phyloP scores from a whole-genome alignment of 1,140 invertebrate species.

The Drosophila insularis region DNA sequence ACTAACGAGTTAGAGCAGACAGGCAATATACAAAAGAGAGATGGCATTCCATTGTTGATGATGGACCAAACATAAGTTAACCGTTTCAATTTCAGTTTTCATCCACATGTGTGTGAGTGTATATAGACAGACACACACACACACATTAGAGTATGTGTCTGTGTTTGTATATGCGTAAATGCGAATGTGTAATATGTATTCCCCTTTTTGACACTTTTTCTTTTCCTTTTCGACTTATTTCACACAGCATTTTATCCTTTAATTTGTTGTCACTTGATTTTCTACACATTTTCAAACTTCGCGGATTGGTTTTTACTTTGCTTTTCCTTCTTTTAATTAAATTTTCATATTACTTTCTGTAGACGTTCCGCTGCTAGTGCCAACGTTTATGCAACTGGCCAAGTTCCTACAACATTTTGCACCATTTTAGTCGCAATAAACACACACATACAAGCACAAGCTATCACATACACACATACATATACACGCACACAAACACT shows the following conservation, averaged over 20 bases:
- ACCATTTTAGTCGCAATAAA: slow-evolving; percentile 28
- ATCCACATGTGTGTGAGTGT: background rate
- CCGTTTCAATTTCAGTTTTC: slow-evolving; percentile 7
- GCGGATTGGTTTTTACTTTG: background rate
- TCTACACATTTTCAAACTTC: background rate
- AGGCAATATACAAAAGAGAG: background rate
- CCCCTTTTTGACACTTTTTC: background rate
- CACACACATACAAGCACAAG: slow-evolving; percentile 14
- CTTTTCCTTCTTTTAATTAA: slow-evolving; percentile 14
- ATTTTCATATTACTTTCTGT: slow-evolving; percentile 33
- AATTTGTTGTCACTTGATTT: background rate
- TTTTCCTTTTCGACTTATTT: background rate
- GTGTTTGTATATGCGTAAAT: background rate
- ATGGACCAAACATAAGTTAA: slow-evolving; percentile 11
- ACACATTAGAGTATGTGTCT: background rate
- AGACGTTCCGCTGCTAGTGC: slow-evolving; percentile 43
- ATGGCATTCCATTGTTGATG: slow-evolving; percentile 6
- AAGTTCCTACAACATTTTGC: slow-evolving; percentile 52
- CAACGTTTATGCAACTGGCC: slow-evolving; percentile 56
- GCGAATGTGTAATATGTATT: background rate
- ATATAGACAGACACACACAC: background rate
- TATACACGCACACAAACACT: background rate
- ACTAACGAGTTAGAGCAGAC: background rate
- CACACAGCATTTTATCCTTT: background rate
- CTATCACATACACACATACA: slow-evolving; percentile 11